Conservation (phyloP, 2,888 invertebrate species). For the Epistrophella euchroma region DNA sequence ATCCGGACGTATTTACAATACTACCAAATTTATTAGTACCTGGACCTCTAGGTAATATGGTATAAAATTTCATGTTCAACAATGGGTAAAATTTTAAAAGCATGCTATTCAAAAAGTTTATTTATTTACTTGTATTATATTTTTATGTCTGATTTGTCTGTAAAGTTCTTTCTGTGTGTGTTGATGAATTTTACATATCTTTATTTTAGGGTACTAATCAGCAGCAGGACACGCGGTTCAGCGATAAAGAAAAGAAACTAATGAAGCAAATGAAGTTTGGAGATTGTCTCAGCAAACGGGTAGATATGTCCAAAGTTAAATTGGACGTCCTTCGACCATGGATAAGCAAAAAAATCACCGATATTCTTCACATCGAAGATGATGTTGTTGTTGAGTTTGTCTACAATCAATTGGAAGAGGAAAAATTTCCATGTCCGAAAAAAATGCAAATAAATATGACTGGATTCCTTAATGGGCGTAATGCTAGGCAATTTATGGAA, state of each 20-base stretch:
- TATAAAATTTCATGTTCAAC: constrained; percentile 12
- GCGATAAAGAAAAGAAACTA: constrained; percentile 99
- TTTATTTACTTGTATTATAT: constrained; percentile 21
- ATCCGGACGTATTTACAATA: neutral
- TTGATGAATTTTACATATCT: neutral
- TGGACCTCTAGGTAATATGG: constrained; percentile 38
- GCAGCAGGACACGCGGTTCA: constrained; percentile 99
- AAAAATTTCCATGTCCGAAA: constrained; percentile 97
- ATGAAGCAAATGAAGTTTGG: constrained; percentile 99
- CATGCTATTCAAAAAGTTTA: neutral
- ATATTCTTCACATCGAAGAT: constrained; percentile 98
- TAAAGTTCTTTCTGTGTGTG: neutral
- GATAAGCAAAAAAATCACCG: constrained; percentile 98
- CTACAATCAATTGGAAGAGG: constrained; percentile 97
- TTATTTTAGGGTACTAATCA: constrained; percentile 95
- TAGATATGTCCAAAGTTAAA: constrained; percentile 99
- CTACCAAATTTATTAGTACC: neutral
- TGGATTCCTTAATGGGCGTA: constrained; percentile 98
- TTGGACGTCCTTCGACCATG: constrained; percentile 99
- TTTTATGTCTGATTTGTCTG: constrained; percentile 4
- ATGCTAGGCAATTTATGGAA: constrained; percentile 98
- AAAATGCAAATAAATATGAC: constrained; percentile 99
- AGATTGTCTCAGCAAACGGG: constrained; percentile 96
- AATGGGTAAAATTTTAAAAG: constrained; percentile 27
- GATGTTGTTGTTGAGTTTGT: constrained; percentile 99